Evolutionary conservation across 1,140 invertebrate genomes (phyloP).

Genomic region (Scaptomyza graminum): DNA sequence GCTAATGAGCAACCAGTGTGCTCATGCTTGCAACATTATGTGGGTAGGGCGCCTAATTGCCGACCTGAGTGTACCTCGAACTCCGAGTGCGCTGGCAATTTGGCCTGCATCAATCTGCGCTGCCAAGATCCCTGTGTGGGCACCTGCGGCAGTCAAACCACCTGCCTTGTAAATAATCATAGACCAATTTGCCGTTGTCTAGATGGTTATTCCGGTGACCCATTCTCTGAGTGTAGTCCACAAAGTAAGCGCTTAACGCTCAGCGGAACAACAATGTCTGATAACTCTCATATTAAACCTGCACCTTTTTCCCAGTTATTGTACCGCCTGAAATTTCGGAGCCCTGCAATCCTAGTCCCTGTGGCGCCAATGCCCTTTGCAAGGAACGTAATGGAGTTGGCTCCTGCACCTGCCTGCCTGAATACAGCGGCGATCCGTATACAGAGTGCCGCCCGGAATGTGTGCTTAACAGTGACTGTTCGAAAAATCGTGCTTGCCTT

Average conservation of each 20-base stretch:
- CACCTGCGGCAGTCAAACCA: conserved; percentile 88
- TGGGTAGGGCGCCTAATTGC: conserved; percentile 90
- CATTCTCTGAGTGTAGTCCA: conserved; percentile 88
- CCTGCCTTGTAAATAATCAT: conserved; percentile 89
- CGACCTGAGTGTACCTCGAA: conserved; percentile 91
- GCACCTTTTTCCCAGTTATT: conserved; percentile 52
- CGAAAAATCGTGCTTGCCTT: conserved; percentile 87
- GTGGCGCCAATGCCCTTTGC: conserved; percentile 91
- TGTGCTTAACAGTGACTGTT: conserved; percentile 89
- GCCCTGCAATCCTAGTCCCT: conserved; percentile 90
- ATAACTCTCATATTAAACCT: conserved; percentile 19
- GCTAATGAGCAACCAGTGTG: conserved; percentile 88
- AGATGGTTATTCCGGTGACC: conserved; percentile 90
- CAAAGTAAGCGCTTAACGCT: conserved; percentile 72
- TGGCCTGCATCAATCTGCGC: conserved; percentile 90
- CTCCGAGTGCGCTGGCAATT: conserved; percentile 89
- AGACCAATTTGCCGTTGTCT: conserved; percentile 90
- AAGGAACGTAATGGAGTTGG: conserved; percentile 91
- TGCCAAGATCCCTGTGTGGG: conserved; percentile 91
- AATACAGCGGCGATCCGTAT: conserved; percentile 90
- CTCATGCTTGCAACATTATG: conserved; percentile 89
- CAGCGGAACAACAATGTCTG: background rate
- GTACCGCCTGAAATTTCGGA: conserved; percentile 85
- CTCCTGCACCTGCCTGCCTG: conserved; percentile 89
- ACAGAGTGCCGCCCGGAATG: conserved; percentile 90